phyloP scores from a whole-genome alignment of 2,113 vertebrate genomes.

The Anhinga rufa region DNA sequence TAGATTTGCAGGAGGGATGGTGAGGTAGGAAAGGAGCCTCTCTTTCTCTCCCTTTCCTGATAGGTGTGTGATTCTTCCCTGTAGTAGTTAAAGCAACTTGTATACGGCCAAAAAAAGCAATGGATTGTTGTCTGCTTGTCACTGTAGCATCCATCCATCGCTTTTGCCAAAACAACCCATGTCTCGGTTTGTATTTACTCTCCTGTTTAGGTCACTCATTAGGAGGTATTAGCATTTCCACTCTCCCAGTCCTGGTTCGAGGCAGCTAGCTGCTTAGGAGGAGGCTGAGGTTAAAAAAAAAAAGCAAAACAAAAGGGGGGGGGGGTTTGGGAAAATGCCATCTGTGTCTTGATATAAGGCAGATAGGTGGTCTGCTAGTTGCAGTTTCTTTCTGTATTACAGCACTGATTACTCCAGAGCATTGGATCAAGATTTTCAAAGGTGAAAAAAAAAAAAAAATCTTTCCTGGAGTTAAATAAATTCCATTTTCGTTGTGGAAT shows the following conservation, averaged over 20 bases:
- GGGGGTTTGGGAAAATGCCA: constrained; percentile 12
- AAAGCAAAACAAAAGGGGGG: neutral
- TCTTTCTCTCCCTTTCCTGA: neutral
- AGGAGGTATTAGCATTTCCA: constrained; percentile 25
- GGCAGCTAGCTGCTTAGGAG: constrained; percentile 50
- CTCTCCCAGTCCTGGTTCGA: constrained; percentile 18
- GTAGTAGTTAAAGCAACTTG: constrained; percentile 30
- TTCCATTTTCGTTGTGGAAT: constrained; percentile 18
- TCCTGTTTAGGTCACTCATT: constrained; percentile 37
- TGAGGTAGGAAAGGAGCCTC: neutral
- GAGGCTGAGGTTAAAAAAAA: neutral
- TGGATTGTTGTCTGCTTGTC: neutral
- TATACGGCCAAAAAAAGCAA: neutral
- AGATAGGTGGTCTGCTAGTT: constrained; percentile 21
- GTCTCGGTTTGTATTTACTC: constrained; percentile 43
- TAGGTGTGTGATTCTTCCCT: neutral
- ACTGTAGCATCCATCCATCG: neutral
- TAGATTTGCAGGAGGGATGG: neutral
- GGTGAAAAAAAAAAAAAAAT: neutral
- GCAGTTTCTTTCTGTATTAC: neutral
- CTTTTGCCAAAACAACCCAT: neutral
- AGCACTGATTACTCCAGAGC: neutral
- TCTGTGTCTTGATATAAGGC: constrained; percentile 40
- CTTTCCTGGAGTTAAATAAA: neutral
- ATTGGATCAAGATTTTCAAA: constrained; percentile 11